These are phyloP conservation scores for Limnephilus lunatus DNA, from an alignment of 2,888 invertebrate genomes.

Conservation along the genomic window DNA sequence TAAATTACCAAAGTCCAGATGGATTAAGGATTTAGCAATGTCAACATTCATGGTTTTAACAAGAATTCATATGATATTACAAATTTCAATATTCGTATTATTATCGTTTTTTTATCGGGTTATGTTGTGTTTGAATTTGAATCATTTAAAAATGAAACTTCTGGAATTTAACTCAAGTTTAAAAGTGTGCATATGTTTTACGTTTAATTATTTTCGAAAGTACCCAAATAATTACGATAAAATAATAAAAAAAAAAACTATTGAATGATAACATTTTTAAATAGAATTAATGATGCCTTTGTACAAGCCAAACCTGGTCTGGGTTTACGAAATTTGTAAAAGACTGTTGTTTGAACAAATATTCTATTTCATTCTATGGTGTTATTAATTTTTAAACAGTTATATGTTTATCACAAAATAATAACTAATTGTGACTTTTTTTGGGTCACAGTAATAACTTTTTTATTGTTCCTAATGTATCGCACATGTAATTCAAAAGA, in stretches of 20 bases:
- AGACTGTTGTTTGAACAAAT: not conserved
- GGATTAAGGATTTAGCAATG: not conserved
- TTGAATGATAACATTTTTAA: not conserved
- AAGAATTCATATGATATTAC: not conserved
- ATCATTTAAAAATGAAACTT: not conserved
- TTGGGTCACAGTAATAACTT: too few relatives aligned
- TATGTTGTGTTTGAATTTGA: not conserved
- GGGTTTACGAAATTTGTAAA: too few relatives aligned
- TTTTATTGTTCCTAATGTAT: too few relatives aligned
- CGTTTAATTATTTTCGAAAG: too few relatives aligned
- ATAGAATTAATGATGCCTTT: not conserved
- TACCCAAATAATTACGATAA: too few relatives aligned
- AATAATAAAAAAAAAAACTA: too few relatives aligned
- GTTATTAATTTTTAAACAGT: not conserved
- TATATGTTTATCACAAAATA: not conserved
- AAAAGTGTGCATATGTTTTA: too few relatives aligned
- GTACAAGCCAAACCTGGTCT: not conserved
- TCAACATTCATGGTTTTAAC: not conserved
- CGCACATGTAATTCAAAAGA: too few relatives aligned
- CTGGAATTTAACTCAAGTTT: too few relatives aligned
- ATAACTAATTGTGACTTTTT: not conserved
- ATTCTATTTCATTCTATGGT: not conserved
- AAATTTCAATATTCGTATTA: too few relatives aligned
- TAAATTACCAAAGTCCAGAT: not conserved
- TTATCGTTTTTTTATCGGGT: too few relatives aligned